Evolutionary conservation across 2,888 invertebrate genomes (phyloP).

Genomic region (Phrixothrix hirtus): DNA sequence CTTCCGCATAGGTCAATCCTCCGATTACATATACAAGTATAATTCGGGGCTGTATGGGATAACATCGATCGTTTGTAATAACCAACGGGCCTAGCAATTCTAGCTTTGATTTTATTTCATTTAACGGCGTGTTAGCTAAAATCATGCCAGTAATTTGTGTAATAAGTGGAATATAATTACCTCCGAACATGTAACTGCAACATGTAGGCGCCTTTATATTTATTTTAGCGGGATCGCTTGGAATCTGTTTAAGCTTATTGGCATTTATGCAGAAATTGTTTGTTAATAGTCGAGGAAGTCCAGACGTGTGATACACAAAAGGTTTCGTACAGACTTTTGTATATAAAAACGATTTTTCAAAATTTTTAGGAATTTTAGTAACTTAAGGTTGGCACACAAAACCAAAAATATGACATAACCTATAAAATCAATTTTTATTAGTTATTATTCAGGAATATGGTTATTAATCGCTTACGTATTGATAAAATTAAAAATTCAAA

Average conservation of each 20-base stretch:
- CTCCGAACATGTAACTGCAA: constrained; percentile 91
- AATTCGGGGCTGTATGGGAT: constrained; percentile 64
- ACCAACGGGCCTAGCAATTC: constrained; percentile 48
- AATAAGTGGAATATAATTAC: constrained; percentile 82
- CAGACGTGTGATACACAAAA: too few species aligned
- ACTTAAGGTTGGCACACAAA: too few species aligned
- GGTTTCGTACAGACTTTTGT: too few species aligned
- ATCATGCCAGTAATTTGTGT: constrained; percentile 64
- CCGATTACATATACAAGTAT: constrained; percentile 88
- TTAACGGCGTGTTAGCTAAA: constrained; percentile 60
- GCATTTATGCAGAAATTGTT: constrained; percentile 71
- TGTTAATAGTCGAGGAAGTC: constrained; percentile 59
- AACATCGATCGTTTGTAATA: constrained; percentile 46
- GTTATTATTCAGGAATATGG: too few species aligned
- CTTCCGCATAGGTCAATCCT: constrained; percentile 90
- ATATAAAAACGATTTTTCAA: too few species aligned
- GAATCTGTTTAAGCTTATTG: constrained; percentile 75
- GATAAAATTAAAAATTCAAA: too few species aligned
- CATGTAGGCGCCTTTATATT: constrained; percentile 73
- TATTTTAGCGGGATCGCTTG: constrained; percentile 63
- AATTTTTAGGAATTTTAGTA: too few species aligned
- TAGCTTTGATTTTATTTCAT: constrained; percentile 63
- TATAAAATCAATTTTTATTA: too few species aligned
- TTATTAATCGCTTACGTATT: too few species aligned
- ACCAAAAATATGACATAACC: too few species aligned